Conservation (phyloP, 2,888 invertebrate species). For the Dryobotodes eremita region DNA sequence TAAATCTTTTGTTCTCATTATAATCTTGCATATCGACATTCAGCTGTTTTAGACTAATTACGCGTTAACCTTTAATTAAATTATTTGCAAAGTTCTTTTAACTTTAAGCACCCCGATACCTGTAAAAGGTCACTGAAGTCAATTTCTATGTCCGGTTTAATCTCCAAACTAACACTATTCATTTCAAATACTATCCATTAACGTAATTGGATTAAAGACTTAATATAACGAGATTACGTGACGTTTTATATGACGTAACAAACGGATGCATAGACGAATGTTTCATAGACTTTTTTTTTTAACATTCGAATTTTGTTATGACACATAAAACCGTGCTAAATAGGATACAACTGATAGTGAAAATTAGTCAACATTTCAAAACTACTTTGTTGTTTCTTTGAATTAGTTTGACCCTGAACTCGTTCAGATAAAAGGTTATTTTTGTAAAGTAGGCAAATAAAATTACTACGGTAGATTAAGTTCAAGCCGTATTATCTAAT, state of each 20-base stretch:
- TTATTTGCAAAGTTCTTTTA: not conserved
- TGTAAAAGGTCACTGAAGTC: slow-evolving; percentile 6
- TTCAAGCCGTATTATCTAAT: not conserved
- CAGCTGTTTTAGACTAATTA: not conserved
- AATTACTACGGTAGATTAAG: not conserved
- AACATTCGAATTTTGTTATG: slow-evolving; percentile 1
- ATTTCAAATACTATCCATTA: slow-evolving; percentile 27
- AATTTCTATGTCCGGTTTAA: not conserved
- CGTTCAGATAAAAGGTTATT: slow-evolving; percentile 5
- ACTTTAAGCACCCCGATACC: not conserved
- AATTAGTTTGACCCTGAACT: slow-evolving; percentile 1
- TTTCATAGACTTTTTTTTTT: slow-evolving; percentile 4
- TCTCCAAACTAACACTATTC: slow-evolving; percentile 5
- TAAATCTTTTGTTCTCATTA: not conserved
- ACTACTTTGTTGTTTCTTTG: slow-evolving; percentile 19
- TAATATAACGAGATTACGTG: slow-evolving; percentile 37
- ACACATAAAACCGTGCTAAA: not conserved
- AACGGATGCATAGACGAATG: not conserved
- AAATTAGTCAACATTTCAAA: not conserved
- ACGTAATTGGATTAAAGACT: slow-evolving; percentile 55
- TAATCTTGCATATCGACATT: not conserved
- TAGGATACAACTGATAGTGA: not conserved
- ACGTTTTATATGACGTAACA: slow-evolving; percentile 20
- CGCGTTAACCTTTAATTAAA: not conserved
- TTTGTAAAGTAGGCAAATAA: not conserved